These are phyloP conservation scores for Sylvilagus bachmani DNA, from an alignment of 2,113 vertebrate genomes.

Conservation along the genomic window DNA sequence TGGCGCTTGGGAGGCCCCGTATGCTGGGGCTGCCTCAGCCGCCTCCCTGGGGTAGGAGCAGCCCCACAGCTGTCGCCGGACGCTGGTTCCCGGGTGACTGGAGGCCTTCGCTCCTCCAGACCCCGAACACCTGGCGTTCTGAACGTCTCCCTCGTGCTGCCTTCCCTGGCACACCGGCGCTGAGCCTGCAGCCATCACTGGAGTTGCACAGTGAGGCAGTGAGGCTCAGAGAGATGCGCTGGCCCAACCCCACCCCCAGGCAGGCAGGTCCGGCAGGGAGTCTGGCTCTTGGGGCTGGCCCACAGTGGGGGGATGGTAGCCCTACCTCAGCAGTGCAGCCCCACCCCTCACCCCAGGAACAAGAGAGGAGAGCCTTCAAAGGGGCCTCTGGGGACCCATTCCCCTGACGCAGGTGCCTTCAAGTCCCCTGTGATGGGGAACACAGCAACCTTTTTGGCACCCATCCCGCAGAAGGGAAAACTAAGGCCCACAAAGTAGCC, in stretches of 20 bases:
- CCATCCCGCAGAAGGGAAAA: not conserved
- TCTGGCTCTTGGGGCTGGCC: not conserved
- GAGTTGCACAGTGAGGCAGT: not conserved
- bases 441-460: not conserved
- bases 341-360: not conserved
- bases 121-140: not conserved
- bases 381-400: not conserved
- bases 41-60: too few species aligned
- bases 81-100: not conserved
- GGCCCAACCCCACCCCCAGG: not conserved
- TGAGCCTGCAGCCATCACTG: not conserved
- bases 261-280: not conserved
- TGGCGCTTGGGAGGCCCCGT: rapidly evolving
- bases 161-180: not conserved
- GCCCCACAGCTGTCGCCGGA: too few species aligned
- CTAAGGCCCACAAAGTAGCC: not conserved
- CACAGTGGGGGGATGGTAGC: not conserved
- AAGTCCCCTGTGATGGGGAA: not conserved
- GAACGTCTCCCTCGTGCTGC: not conserved
- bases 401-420: not conserved
- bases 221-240: not conserved
- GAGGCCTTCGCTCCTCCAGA: not conserved
- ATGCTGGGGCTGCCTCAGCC: not conserved
- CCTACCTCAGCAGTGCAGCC: not conserved
- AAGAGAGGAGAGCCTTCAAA: not conserved